Evolutionary conservation across 1,140 invertebrate species (phyloP).

Genomic region (Anagrus nilaparvatae): DNA sequence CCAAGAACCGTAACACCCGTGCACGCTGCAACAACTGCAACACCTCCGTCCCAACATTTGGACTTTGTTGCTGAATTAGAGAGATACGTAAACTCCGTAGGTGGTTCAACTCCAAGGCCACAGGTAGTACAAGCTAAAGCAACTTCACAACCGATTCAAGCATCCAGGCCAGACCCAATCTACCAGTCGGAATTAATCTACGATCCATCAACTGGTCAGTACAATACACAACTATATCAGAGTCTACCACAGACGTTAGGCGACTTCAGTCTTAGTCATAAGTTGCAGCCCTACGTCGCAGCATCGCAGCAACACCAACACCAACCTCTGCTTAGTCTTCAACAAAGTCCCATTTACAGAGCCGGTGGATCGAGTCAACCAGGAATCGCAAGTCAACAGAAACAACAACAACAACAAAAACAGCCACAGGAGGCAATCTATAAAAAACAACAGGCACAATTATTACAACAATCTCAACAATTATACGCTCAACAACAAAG

Average conservation of each 20-base stretch:
- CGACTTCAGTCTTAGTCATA: conserved; percentile 58
- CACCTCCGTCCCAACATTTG: conserved; percentile 41
- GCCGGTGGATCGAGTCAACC: conserved; percentile 34
- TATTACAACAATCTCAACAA: conserved; percentile 61
- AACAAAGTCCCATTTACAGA: conserved; percentile 30
- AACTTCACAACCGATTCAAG: conserved; percentile 31
- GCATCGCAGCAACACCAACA: conserved; percentile 39
- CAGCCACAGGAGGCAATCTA: conserved; percentile 55
- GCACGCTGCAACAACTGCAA: conserved; percentile 33
- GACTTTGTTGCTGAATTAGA: conserved; percentile 66
- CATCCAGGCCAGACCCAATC: conserved; percentile 43
- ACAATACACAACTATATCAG: conserved; percentile 71
- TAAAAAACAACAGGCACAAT: conserved; percentile 58
- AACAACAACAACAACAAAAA: conserved; percentile 17
- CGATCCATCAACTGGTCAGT: conserved; percentile 66
- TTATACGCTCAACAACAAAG: conserved; percentile 62
- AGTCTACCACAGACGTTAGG: conserved; percentile 61
- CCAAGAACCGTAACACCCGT: conserved; percentile 32
- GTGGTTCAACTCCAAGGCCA: conserved; percentile 36
- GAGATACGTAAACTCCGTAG: conserved; percentile 66
- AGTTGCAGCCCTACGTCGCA: conserved; percentile 62
- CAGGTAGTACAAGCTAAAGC: conserved; percentile 30
- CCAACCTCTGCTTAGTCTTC: conserved; percentile 26
- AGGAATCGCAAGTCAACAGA: conserved; percentile 14
- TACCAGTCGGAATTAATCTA: conserved; percentile 68